phyloP scores from a whole-genome alignment of 2,113 vertebrate genomes.

The Lampris megalopsis region DNA sequence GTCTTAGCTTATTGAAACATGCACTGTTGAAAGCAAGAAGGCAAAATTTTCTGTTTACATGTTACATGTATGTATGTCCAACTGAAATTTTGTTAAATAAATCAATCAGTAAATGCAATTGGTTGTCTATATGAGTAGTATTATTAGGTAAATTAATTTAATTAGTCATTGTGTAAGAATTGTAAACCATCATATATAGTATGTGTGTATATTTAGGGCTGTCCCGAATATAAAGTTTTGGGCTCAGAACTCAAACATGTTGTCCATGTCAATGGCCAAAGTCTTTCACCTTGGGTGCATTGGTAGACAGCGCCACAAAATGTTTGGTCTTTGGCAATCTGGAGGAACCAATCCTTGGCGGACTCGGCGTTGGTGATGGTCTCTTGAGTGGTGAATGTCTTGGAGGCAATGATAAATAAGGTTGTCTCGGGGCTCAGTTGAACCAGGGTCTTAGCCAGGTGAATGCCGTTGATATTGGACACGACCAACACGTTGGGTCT shows the following conservation, averaged over 20 bases:
- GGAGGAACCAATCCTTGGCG: conserved; percentile 94
- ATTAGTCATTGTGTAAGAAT: too few species aligned
- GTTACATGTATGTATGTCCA: conserved; percentile 48
- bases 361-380: conserved; percentile 99
- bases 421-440: conserved; percentile 89
- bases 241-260: conserved; percentile 99
- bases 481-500: conserved; percentile 97
- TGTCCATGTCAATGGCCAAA: conserved; percentile 94
- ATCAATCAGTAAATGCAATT: conserved; percentile 28
- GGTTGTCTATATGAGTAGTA: too few species aligned
- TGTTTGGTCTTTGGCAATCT: conserved; percentile 92
- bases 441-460: conserved; percentile 93
- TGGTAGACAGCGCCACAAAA: conserved; percentile 97
- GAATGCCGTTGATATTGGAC: conserved; percentile 98
- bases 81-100: conserved; percentile 46
- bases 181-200: too few species aligned
- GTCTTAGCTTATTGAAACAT: conserved; percentile 24
- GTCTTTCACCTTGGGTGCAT: conserved; percentile 92
- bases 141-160: not conserved
- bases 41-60: conserved; percentile 23
- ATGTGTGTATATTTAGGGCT: too few species aligned
- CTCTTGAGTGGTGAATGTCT: conserved; percentile 99
- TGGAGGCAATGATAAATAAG: conserved; percentile 95
- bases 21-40: conserved; percentile 12
- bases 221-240: too few species aligned